These are phyloP conservation scores for Panulirus ornatus DNA, from an alignment of 1,140 invertebrate species.

Conservation along the genomic window DNA sequence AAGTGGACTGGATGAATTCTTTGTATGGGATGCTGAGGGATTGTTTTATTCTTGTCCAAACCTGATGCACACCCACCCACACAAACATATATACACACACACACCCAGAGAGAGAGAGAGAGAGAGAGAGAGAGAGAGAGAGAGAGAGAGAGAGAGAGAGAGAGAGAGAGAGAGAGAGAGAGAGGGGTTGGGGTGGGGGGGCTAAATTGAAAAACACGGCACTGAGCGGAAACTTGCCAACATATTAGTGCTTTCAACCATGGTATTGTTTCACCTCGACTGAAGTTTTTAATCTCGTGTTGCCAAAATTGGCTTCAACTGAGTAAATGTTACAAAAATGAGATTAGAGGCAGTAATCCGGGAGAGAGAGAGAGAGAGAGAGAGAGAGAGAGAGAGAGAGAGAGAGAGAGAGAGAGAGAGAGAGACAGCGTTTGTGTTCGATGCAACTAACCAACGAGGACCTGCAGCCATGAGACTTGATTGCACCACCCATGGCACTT, in stretches of 20 bases:
- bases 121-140: no score
- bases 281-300: neutral
- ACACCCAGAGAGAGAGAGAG: no score
- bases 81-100: no score
- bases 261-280: neutral
- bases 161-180: neutral
- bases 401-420: constrained; percentile 34
- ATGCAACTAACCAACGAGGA: neutral
- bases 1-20: no score
- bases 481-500: neutral
- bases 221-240: neutral
- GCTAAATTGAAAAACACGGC: no score
- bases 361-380: neutral
- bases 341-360: neutral
- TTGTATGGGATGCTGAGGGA: no score
- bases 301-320: neutral
- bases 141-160: neutral
- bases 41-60: no score
- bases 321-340: neutral
- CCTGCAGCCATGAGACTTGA: neutral
- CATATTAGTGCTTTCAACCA: neutral
- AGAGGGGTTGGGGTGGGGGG: no score
- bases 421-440: neutral
- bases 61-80: no score
- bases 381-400: constrained; percentile 4